A percentile compares a stretch with the other conserved stretches of the same genome.
Conservation (phyloP, 2,888 invertebrate genomes). For the Tachina fera region DNA sequence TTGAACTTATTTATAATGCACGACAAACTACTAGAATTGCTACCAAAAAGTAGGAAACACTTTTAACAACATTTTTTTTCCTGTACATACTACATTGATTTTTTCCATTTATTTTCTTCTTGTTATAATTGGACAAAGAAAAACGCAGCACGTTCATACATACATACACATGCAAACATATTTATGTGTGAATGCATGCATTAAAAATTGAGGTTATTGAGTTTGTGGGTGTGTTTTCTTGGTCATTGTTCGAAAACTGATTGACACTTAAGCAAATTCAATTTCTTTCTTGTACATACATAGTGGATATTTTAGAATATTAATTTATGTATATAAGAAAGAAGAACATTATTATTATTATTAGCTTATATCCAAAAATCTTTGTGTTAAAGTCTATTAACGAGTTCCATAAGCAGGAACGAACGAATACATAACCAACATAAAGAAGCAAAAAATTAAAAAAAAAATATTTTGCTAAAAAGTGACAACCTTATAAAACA, state of each 20-base stretch:
- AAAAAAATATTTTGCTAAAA: too few species aligned
- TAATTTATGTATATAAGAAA: background rate
- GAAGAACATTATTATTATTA: too few species aligned
- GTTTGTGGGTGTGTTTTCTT: constrained; percentile 1
- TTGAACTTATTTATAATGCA: constrained; percentile 42
- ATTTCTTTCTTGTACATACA: too few species aligned
- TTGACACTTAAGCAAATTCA: background rate
- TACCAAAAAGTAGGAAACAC: constrained; percentile 49
- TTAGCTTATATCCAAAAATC: too few species aligned
- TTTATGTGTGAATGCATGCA: background rate
- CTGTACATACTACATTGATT: constrained; percentile 60
- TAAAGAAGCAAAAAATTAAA: too few species aligned
- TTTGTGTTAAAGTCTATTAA: too few species aligned
- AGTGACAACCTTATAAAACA: too few species aligned
- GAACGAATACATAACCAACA: too few species aligned
- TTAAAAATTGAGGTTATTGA: constrained; percentile 49
- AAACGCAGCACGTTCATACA: background rate
- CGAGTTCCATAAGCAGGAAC: too few species aligned
- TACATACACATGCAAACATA: too few species aligned
- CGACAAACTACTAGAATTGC: constrained; percentile 11
- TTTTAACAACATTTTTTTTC: constrained; percentile 29
- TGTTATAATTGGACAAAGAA: constrained; percentile 25
- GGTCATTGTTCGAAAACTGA: constrained; percentile 1
- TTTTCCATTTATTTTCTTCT: constrained; percentile 12
- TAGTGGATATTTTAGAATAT: background rate